Base-by-base conservation (phyloP, 2,888 invertebrate species). In the Drepanosiphum platanoidis region DNA sequence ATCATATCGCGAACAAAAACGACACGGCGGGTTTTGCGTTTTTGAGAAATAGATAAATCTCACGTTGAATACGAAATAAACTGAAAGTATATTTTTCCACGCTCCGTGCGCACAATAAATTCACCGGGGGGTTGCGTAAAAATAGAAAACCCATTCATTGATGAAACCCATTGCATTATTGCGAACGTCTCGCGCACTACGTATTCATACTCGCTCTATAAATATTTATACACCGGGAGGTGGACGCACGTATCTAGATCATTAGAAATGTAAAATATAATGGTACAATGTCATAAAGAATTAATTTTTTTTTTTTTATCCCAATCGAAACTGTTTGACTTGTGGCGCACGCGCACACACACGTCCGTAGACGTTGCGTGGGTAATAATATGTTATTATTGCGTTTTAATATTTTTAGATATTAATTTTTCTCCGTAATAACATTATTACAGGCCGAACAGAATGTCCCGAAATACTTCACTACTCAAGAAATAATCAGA, bases 21-120 rank as follows among this genome's bases (percentile, higher is more conserved):
- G n/a, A n/a, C 13, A 4, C 27, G 11, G 30, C 27, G 3, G 30
- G 30, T 64, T 39, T 61, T 61, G 39, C 9, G 11, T 64, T 78
- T 78, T 22, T 13, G 5, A 64, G 27, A 27, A 75, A 75, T 15
- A 5, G 2, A 64, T 68, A 79, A 79, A 79, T 46, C 46, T 34
- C 32, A 27, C 34, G 32, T 68, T 18, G 79, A 79, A 68, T 46
- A 32, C 22, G 32, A 64, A n/a, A 32, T 46, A 79, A 22, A 66
- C 32, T 42, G 46, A 79, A 79, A 79, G 18, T 42, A 42, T 9
- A 32, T 32, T 3, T 42, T 46, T 34, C 2, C 30, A 30, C 7
- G 39, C 27, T 46, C 8, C 7, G 32, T 42, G 22, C 22, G 18
- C 39, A 36, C 22, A 32, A 15, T 27, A 42, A 15, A 64, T 42